Evolutionary conservation across 2,113 vertebrate species (phyloP).

Genomic region (Dryoscopus gambensis): DNA sequence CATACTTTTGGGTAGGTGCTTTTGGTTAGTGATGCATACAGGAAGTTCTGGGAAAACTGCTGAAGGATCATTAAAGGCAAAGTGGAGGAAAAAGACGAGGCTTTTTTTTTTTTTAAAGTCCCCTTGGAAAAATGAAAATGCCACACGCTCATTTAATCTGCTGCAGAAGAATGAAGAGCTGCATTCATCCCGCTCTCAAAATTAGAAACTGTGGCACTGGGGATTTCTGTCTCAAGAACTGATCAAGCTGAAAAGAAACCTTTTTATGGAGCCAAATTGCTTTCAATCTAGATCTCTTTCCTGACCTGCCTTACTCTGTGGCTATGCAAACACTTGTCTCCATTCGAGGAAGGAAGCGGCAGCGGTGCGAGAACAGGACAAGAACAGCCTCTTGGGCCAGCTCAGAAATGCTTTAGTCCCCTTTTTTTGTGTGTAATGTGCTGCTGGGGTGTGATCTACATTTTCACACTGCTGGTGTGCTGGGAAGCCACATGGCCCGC

Average conservation of each 20-base stretch:
- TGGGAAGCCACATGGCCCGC: neutral
- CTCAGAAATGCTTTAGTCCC: neutral
- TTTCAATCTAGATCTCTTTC: neutral
- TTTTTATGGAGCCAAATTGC: neutral
- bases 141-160: neutral
- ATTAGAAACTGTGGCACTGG: constrained; percentile 11
- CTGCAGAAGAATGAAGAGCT: constrained; percentile 1
- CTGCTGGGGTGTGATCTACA: neutral
- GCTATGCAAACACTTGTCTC: neutral
- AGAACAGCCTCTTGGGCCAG: neutral
- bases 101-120: neutral
- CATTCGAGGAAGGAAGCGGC: neutral
- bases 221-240: neutral
- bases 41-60: neutral
- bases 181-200: neutral
- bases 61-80: neutral
- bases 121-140: constrained; percentile 13
- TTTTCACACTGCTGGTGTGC: neutral
- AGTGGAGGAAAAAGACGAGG: neutral
- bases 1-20: neutral
- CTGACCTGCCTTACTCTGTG: neutral
- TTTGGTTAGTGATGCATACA: neutral
- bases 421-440: neutral
- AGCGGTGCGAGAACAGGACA: neutral
- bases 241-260: neutral